Evolutionary conservation across 2,888 invertebrate species (phyloP), one percentile per base, ranked within the genome.

Genomic region (Drosophila trichaetosa): DNA sequence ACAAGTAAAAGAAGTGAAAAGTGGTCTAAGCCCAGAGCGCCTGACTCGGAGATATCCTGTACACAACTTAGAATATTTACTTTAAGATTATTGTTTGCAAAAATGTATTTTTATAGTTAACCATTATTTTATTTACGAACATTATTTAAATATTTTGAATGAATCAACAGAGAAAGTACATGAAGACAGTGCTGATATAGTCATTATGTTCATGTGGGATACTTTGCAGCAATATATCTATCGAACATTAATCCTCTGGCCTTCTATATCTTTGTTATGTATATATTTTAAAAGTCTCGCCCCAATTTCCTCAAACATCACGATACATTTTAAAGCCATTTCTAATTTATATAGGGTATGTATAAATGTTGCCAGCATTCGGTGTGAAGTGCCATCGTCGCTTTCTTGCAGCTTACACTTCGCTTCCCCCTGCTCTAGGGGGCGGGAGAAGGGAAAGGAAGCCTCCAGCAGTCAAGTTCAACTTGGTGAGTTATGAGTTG

Each of bases 401-500:
- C 57, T 53, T 53, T 51, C 53, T 51, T 62, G 66, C 72, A 57
- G 53, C 58, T 60, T 59, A 18, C 69, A 40, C 27, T 57, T 58
- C 42, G n/a, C 63, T 52, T 27, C 58, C 36, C 31, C 18, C n/a
- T 11, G 13, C 53, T 48, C 16, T 5, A 10, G 48, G 56, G 40
- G 6, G 4, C 18, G 46, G 34, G 18, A 7, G 6, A 40, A 34
- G 54, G 60, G 18, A 11, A n/a, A 34, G 71, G 36, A 56, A 48
- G 7, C 65, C 63, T 42, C 75, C 80, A 66, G 71, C 73, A 74
- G 80, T 65, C 87, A 84, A 79, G 71, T 82, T 76, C 75, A 88
- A 69, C 75, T 73, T 76, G 77, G 38, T 91, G 92, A 91, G 89
- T 92, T 91, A 91, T 91, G 91, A 91, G 92, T 91, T 91, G 91